Conservation (phyloP, 1,140 invertebrate species). For the Harpegnathos saltator region DNA sequence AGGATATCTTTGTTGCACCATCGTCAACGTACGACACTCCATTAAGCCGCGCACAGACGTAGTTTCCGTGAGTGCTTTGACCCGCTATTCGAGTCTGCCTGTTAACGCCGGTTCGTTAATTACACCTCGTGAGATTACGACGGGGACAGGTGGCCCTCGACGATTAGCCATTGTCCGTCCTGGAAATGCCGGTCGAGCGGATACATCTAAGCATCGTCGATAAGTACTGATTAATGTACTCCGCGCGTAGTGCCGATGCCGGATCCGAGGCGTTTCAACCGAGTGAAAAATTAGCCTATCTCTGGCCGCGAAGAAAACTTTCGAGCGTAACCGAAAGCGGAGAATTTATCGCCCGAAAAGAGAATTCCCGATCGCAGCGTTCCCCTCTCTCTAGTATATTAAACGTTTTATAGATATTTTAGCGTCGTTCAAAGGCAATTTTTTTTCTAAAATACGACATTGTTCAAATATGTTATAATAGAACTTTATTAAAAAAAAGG, state of each 20-base stretch:
- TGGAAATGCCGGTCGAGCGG: conserved; percentile 65
- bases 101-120: conserved; percentile 77
- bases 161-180: conserved; percentile 72
- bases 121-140: conserved; percentile 75
- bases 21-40: neutral
- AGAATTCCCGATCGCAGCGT: neutral
- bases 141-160: conserved; percentile 75
- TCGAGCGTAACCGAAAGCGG: neutral
- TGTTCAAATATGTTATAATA: too few relatives aligned
- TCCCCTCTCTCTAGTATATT: neutral
- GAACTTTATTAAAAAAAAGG: too few relatives aligned
- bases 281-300: conserved; percentile 6
- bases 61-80: conserved; percentile 71
- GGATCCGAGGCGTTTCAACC: conserved; percentile 33
- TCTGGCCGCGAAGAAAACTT: conserved; percentile 4
- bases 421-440: neutral
- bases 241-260: conserved; percentile 50
- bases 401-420: neutral
- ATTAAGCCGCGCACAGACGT: conserved; percentile 46
- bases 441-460: neutral
- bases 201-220: conserved; percentile 59
- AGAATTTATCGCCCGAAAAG: conserved; percentile 13
- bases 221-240: conserved; percentile 73
- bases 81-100: conserved; percentile 59
- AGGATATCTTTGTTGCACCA: conserved; percentile 23